phyloP scores from a whole-genome alignment of 1,140 invertebrate species.

The Oncopeltus fasciatus region DNA sequence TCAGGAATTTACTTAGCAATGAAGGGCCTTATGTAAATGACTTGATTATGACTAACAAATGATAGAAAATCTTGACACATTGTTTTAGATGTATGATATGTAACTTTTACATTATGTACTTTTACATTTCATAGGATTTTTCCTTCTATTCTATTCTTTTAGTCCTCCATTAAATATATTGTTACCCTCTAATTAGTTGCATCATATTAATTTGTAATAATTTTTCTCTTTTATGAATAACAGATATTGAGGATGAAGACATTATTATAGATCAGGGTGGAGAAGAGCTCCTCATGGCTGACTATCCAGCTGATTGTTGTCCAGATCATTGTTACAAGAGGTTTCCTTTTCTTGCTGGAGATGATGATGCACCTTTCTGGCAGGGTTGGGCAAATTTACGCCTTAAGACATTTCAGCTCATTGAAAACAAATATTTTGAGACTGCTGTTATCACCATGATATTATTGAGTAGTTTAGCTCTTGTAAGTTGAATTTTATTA shows the following conservation, averaged over 20 bases:
- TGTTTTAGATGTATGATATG: no score
- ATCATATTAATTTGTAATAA: no score
- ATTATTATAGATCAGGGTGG: slow-evolving; percentile 42
- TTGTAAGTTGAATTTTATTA: slow-evolving; percentile 48
- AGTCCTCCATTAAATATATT: no score
- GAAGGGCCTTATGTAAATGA: no score
- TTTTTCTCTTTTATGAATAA: no score
- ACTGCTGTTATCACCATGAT: slow-evolving; percentile 98
- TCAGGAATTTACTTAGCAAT: no score
- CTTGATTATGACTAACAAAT: no score
- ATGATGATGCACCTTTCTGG: slow-evolving; percentile 82
- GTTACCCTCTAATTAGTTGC: no score
- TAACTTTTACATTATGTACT: no score
- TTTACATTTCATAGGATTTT: no score
- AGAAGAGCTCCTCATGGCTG: slow-evolving; percentile 53
- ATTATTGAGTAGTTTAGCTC: slow-evolving; percentile 86
- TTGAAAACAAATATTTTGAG: slow-evolving; percentile 99
- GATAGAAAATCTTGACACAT: no score
- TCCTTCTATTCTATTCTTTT: no score
- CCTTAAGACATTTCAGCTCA: slow-evolving; percentile 83
- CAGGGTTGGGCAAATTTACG: slow-evolving; percentile 84
- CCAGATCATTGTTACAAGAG: slow-evolving; percentile 75
- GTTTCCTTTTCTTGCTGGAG: slow-evolving; percentile 73
- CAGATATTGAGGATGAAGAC: slow-evolving; percentile 35
- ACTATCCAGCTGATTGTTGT: slow-evolving; percentile 84